Evolutionary conservation across 2,113 vertebrate species (phyloP).

Genomic region (Motacilla tschutschensis): DNA sequence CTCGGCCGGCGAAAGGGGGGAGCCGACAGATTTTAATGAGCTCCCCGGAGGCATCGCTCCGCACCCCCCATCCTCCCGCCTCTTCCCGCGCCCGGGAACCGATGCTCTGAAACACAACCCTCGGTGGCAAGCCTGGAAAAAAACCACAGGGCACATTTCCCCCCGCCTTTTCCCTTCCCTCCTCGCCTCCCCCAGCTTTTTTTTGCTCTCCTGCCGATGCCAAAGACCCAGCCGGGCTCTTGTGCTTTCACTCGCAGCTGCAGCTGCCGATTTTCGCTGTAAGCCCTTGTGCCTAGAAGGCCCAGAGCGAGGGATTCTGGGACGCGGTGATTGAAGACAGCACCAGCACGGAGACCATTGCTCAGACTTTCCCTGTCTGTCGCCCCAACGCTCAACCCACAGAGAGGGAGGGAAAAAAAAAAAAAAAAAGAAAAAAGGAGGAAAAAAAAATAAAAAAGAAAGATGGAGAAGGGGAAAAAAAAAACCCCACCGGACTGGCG

Average conservation of each 20-base stretch:
- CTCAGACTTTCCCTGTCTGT: conserved; percentile 61
- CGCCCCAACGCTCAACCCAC: conserved; percentile 59
- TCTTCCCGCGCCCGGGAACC: conserved; percentile 30
- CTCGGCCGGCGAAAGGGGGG: conserved; percentile 17
- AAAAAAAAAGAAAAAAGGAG: neutral
- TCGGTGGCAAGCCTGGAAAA: conserved; percentile 57
- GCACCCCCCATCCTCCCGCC: conserved; percentile 12
- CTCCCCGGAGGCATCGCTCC: conserved; percentile 41
- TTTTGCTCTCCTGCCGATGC: conserved; percentile 53
- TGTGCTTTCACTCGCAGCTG: conserved; percentile 61
- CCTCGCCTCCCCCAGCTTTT: conserved; percentile 34
- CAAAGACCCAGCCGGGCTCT: conserved; percentile 60
- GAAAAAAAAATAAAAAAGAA: no score
- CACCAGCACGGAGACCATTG: conserved; percentile 55
- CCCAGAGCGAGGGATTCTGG: conserved; percentile 58
- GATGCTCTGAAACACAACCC: conserved; percentile 41
- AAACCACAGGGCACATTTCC: conserved; percentile 49
- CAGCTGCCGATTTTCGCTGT: conserved; percentile 55
- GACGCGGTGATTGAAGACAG: conserved; percentile 55
- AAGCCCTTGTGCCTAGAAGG: conserved; percentile 55
- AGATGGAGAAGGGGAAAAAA: neutral
- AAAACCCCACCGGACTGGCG: neutral
- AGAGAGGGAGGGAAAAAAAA: neutral
- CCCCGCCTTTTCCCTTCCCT: neutral
- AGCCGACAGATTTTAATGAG: conserved; percentile 50